Percentiles rank a stretch among this genome's conserved stretches.
Conservation (phyloP, 2,888 invertebrate species). For the Mystacides longicornis region DNA sequence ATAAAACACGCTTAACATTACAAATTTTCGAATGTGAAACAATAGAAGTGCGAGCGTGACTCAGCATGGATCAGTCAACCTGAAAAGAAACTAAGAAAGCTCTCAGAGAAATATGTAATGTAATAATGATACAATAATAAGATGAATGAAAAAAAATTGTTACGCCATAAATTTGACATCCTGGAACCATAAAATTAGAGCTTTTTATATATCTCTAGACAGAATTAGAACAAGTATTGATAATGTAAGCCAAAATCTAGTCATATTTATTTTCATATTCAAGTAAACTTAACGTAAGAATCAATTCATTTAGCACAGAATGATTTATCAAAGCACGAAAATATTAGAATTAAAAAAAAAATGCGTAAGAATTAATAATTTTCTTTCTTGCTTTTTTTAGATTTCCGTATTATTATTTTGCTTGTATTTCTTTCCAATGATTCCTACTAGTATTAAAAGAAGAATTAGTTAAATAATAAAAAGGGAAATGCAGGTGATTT, state of each 20-base stretch:
- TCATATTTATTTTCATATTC: conserved; percentile 27
- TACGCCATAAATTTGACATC: conserved; percentile 18
- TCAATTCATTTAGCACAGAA: conserved; percentile 21
- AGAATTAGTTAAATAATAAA: too few relatives aligned
- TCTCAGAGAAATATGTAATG: conserved; percentile 29
- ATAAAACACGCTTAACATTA: conserved; percentile 16
- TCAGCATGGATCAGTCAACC: neutral
- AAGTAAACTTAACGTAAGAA: conserved; percentile 23
- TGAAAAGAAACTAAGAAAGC: conserved; percentile 3
- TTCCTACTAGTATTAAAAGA: neutral
- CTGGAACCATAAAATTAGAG: conserved; percentile 27
- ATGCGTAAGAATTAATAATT: conserved; percentile 1
- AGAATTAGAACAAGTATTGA: conserved; percentile 26
- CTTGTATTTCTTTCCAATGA: conserved; percentile 19
- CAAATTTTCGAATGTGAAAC: conserved; percentile 2
- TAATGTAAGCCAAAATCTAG: conserved; percentile 27
- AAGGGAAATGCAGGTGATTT: too few relatives aligned
- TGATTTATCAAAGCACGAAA: conserved; percentile 22
- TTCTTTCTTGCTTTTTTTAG: conserved; percentile 22
- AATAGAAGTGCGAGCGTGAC: neutral
- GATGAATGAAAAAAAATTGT: neutral
- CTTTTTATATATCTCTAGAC: conserved; percentile 27
- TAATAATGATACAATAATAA: conserved; percentile 29
- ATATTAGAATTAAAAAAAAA: conserved; percentile 15
- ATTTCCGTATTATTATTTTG: conserved; percentile 10